phyloP scores from a whole-genome alignment of 2,113 vertebrate genomes.

The Misgurnus mizolepis region DNA sequence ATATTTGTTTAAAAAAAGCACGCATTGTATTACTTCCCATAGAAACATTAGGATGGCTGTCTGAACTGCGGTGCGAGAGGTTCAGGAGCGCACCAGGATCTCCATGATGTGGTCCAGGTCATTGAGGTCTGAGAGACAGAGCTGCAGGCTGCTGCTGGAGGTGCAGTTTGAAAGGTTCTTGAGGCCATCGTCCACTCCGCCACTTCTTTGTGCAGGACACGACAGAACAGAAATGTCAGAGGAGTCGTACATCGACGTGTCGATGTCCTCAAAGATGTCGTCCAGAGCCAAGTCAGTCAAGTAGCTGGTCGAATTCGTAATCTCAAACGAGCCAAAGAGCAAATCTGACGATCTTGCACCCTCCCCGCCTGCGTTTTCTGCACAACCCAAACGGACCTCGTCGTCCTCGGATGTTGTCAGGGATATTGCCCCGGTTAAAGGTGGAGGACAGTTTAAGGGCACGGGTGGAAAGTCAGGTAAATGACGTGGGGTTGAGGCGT shows the following conservation, averaged over 20 bases:
- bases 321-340: slow-evolving; percentile 79
- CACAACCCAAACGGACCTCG: slow-evolving; percentile 57
- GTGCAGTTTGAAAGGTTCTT: slow-evolving; percentile 73
- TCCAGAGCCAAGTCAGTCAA: slow-evolving; percentile 80
- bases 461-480: slow-evolving; percentile 49
- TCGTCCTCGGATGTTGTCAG: slow-evolving; percentile 55
- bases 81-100: slow-evolving; percentile 67
- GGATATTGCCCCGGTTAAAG: slow-evolving; percentile 51
- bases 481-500: slow-evolving; percentile 50
- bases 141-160: slow-evolving; percentile 71
- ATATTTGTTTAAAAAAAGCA: slow-evolving; percentile 21
- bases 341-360: slow-evolving; percentile 69
- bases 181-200: slow-evolving; percentile 64
- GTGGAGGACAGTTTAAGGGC: slow-evolving; percentile 46
- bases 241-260: slow-evolving; percentile 82
- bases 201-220: slow-evolving; percentile 48
- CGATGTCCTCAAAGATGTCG: slow-evolving; percentile 84
- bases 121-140: slow-evolving; percentile 77
- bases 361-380: slow-evolving; percentile 60
- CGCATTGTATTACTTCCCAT: slow-evolving; percentile 1
- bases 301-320: slow-evolving; percentile 81
- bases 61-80: not conserved
- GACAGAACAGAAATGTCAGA: slow-evolving; percentile 73
- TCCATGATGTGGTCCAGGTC: slow-evolving; percentile 83
- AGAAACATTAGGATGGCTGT: slow-evolving; percentile 28